Conservation (phyloP, 2,797 vertebrate genomes). For the Acipenser oxyrinchus region DNA sequence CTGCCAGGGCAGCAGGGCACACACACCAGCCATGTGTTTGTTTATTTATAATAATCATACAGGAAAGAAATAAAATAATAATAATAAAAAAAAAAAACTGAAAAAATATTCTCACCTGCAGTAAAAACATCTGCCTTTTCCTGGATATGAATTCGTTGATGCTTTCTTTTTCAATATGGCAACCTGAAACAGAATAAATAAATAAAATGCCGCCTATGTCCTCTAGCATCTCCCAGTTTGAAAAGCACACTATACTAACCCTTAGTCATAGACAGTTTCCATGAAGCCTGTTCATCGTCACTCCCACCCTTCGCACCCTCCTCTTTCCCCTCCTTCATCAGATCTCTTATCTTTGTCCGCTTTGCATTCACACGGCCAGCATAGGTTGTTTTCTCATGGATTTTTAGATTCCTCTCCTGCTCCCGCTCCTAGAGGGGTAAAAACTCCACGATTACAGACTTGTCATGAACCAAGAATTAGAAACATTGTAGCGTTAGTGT, state of each 20-base stretch:
- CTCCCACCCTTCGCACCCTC: conserved; percentile 26
- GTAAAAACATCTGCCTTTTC: conserved; percentile 71
- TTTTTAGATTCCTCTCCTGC: conserved; percentile 51
- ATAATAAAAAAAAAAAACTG: no score
- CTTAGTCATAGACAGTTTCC: conserved; percentile 58
- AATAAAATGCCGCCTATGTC: no score
- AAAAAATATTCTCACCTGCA: conserved; percentile 66
- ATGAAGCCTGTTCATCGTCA: conserved; percentile 12
- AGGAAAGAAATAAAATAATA: no score
- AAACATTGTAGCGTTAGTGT: no score
- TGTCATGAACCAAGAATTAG: no score
- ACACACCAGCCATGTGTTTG: no score
- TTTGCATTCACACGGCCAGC: conserved; percentile 46
- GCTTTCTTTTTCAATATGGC: conserved; percentile 51
- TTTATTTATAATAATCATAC: no score
- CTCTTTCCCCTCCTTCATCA: conserved; percentile 44
- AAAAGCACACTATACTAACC: conserved; percentile 37
- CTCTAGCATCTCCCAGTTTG: no score
- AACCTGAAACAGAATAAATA: conserved; percentile 50
- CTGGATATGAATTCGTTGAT: conserved; percentile 57
- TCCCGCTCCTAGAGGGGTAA: conserved; percentile 57
- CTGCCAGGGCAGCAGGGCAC: conserved; percentile 30
- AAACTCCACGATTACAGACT: no score
- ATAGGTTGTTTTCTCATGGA: conserved; percentile 64
- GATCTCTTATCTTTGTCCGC: conserved; percentile 40